A percentile compares a stretch with the other conserved stretches of the same genome.
Evolutionary conservation across 2,113 vertebrate genomes (phyloP).

Genomic region (Struthio camelus): DNA sequence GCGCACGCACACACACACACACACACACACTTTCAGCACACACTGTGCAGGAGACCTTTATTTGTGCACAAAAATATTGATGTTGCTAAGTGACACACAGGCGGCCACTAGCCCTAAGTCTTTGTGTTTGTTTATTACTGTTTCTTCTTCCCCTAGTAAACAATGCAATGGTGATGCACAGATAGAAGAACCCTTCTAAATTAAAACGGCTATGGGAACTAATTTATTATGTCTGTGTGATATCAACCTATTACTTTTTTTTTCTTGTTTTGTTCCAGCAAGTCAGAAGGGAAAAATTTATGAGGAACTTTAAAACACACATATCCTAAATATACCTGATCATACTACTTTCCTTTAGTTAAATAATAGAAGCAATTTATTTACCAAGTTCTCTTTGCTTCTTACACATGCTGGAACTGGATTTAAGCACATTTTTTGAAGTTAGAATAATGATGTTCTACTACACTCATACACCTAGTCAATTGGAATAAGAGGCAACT

Average conservation of each 20-base stretch:
- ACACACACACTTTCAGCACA: constrained; percentile 6
- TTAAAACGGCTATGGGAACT: constrained; percentile 31
- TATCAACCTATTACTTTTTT: constrained; percentile 6
- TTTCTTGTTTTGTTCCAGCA: background rate
- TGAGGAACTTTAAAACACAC: background rate
- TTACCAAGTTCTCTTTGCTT: background rate
- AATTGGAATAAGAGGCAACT: background rate
- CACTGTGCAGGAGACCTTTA: constrained; percentile 61
- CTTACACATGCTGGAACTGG: background rate
- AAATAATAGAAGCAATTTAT: background rate
- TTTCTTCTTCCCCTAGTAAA: constrained; percentile 39
- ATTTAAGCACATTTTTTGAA: background rate
- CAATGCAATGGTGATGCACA: constrained; percentile 56
- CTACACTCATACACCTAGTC: background rate
- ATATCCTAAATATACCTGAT: background rate
- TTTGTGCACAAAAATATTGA: constrained; percentile 79
- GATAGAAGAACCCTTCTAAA: constrained; percentile 16
- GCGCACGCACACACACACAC: constrained; percentile 3
- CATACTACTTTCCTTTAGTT: background rate
- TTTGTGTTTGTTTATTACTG: constrained; percentile 68
- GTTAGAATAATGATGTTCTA: background rate
- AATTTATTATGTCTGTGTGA: constrained; percentile 53
- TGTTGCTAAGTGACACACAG: constrained; percentile 76
- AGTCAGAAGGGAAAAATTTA: constrained; percentile 32
- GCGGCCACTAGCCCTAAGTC: constrained; percentile 25